A percentile compares a stretch with the other conserved stretches of the same genome.
These are phyloP conservation scores for Siderastrea radians DNA, from an alignment of 92 coral and sea anemone genomes.

Conservation along the genomic window DNA sequence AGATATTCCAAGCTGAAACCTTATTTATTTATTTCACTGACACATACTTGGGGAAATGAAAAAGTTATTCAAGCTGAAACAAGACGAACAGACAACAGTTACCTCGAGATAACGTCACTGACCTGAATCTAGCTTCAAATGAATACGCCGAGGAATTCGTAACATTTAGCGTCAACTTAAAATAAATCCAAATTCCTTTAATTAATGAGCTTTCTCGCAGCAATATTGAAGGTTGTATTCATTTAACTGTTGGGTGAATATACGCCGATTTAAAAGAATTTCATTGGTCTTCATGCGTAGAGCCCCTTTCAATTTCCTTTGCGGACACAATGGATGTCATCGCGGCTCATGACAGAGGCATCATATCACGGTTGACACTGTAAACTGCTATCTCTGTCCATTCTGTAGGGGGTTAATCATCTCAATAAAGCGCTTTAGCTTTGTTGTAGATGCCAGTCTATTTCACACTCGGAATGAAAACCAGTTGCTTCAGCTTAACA, in stretches of 20 bases:
- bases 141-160: conserved; percentile 20
- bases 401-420: conserved; percentile 56
- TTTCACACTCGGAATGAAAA: conserved; percentile 40
- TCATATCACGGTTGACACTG: conserved; percentile 47
- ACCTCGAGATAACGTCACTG: neutral
- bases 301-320: conserved; percentile 27
- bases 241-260: conserved; percentile 24
- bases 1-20: neutral
- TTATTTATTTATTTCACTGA: neutral
- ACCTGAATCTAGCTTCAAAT: neutral
- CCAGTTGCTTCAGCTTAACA: conserved; percentile 16
- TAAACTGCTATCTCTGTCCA: conserved; percentile 37
- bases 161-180: conserved; percentile 25
- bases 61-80: neutral
- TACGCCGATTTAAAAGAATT: conserved; percentile 2
- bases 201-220: conserved; percentile 34
- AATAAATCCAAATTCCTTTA: conserved; percentile 38
- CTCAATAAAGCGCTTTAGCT: conserved; percentile 45
- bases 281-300: conserved; percentile 26
- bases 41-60: neutral
- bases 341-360: conserved; percentile 54
- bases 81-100: neutral
- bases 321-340: conserved; percentile 69
- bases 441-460: conserved; percentile 2
- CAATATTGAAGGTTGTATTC: conserved; percentile 39